phyloP scores from a whole-genome alignment of 2,797 vertebrate species.

The Peromyscus attwateri region DNA sequence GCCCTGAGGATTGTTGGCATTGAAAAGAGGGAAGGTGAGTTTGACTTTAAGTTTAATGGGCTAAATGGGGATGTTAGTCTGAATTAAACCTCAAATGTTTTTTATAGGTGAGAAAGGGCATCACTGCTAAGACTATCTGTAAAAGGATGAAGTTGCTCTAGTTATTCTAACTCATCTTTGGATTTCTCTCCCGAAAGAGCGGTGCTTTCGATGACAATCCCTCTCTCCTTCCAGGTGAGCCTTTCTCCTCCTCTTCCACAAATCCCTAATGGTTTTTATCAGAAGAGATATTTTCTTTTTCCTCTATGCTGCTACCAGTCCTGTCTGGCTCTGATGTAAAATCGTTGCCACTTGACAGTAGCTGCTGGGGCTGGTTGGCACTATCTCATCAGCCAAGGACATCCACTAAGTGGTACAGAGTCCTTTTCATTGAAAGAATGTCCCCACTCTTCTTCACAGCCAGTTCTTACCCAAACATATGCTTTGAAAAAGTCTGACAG shows the following conservation, averaged over 20 bases:
- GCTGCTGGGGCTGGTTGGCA: neutral
- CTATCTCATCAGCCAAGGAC: slow-evolving; percentile 3
- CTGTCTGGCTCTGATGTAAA: slow-evolving; percentile 50
- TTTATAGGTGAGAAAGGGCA: slow-evolving; percentile 44
- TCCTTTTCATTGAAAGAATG: neutral
- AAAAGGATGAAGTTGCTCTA: slow-evolving; percentile 47
- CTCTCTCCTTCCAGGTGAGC: slow-evolving; percentile 6
- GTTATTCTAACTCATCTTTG: slow-evolving; percentile 64
- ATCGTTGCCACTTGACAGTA: slow-evolving; percentile 57
- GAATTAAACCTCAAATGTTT: slow-evolving; percentile 68
- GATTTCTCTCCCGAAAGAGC: slow-evolving; percentile 40
- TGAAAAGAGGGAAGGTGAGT: neutral
- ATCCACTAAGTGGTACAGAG: neutral
- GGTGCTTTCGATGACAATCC: neutral
- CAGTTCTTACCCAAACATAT: neutral
- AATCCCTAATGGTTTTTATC: slow-evolving; percentile 63
- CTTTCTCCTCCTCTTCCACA: neutral
- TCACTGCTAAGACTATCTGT: slow-evolving; percentile 60
- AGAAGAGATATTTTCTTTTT: slow-evolving; percentile 65
- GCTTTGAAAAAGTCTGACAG: neutral
- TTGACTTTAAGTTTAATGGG: slow-evolving; percentile 77
- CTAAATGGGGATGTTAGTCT: slow-evolving; percentile 74
- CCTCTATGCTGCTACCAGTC: slow-evolving; percentile 48
- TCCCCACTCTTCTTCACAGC: neutral
- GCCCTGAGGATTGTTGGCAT: slow-evolving; percentile 40